Evolutionary conservation across 2,113 vertebrate genomes (phyloP).

Genomic region (Paracanthobrama guichenoti): DNA sequence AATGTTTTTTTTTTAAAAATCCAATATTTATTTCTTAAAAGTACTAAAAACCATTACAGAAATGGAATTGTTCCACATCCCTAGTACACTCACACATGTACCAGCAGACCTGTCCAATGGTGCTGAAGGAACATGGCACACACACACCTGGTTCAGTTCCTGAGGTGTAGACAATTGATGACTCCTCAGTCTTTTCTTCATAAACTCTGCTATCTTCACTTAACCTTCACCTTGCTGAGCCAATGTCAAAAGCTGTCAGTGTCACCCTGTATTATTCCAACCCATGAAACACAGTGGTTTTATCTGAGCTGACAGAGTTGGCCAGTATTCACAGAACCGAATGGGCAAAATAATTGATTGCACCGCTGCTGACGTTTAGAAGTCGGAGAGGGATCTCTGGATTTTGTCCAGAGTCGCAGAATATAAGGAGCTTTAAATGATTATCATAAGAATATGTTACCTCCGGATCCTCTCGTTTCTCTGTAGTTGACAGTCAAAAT

Average conservation of each 20-base stretch:
- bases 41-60: neutral
- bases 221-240: constrained; percentile 34
- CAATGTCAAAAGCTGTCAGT: constrained; percentile 46
- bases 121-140: neutral
- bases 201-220: constrained; percentile 15
- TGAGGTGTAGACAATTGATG: constrained; percentile 20
- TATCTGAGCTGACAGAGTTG: neutral
- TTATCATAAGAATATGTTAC: constrained; percentile 6
- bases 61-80: neutral
- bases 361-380: neutral
- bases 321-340: constrained; percentile 7
- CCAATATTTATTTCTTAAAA: neutral
- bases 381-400: neutral
- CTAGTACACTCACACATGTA: neutral
- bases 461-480: neutral
- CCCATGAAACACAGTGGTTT: constrained; percentile 2
- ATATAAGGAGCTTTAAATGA: constrained; percentile 9
- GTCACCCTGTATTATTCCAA: constrained; percentile 31
- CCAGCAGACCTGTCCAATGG: constrained; percentile 18
- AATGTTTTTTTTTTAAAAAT: neutral
- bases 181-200: constrained; percentile 30
- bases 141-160: constrained; percentile 17
- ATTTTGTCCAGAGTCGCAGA: neutral
- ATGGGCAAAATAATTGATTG: constrained; percentile 11
- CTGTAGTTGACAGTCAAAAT: constrained; percentile 13